phyloP scores from a whole-genome alignment of 2,113 vertebrate genomes.

The Dipodomys ordii region DNA sequence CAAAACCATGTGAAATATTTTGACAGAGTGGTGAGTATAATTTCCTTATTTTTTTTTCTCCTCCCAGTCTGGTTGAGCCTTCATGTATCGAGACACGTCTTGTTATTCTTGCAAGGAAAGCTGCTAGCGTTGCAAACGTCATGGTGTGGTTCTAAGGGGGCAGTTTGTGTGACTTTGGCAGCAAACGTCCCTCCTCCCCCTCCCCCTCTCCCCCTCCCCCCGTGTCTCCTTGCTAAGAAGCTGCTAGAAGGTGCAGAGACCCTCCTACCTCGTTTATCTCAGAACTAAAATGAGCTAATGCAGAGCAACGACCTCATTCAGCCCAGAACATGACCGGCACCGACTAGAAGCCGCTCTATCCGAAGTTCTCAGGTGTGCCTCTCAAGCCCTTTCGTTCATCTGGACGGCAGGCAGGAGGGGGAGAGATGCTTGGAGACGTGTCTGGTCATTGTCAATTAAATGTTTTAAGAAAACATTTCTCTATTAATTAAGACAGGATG shows the following conservation, averaged over 20 bases:
- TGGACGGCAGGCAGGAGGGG: background rate
- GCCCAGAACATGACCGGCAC: too few relatives aligned
- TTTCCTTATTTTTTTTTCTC: background rate
- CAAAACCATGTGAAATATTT: constrained; percentile 49
- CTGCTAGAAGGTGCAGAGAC: background rate
- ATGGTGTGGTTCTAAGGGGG: background rate
- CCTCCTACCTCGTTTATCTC: background rate
- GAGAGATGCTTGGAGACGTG: background rate
- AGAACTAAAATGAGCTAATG: background rate
- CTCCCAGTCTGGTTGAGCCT: background rate
- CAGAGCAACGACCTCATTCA: background rate
- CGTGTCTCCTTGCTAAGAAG: background rate
- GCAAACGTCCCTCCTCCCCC: too few relatives aligned
- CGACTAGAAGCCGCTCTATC: background rate
- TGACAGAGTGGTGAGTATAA: constrained; percentile 8
- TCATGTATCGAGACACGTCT: background rate
- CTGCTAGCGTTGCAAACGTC: background rate
- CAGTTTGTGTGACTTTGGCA: too few relatives aligned
- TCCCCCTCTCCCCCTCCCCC: too few relatives aligned
- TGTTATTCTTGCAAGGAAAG: background rate
- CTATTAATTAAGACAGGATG: background rate
- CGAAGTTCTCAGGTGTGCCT: background rate
- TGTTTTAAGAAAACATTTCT: background rate
- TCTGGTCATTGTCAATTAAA: background rate
- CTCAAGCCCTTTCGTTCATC: background rate